Percentiles rank a stretch among this genome's conserved stretches.
These are phyloP conservation scores for Calidris pygmaea DNA, from an alignment of 2,113 vertebrate genomes.

Conservation along the genomic window DNA sequence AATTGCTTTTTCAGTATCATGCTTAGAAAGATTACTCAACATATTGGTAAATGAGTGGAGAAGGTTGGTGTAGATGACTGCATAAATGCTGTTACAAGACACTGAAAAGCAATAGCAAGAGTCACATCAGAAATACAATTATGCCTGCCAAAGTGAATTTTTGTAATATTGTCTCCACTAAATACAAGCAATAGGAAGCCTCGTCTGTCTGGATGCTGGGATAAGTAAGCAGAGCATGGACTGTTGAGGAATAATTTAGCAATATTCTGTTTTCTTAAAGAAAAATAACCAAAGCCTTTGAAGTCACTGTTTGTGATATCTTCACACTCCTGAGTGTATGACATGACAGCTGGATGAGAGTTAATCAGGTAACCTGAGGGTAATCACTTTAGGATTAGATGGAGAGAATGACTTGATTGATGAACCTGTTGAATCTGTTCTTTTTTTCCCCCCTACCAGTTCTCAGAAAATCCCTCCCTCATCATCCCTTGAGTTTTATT, in stretches of 20 bases:
- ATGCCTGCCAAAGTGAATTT: neutral
- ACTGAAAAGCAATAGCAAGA: neutral
- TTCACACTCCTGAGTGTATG: neutral
- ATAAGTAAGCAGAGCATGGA: neutral
- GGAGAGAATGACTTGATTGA: neutral
- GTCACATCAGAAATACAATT: neutral
- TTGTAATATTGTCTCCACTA: neutral
- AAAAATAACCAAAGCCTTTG: constrained; percentile 7
- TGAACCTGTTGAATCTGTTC: neutral
- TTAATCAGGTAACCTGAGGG: neutral
- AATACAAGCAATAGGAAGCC: neutral
- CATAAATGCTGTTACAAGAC: neutral
- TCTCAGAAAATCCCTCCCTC: neutral
- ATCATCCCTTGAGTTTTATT: neutral
- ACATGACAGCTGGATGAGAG: neutral
- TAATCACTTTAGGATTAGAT: neutral
- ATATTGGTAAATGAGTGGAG: neutral
- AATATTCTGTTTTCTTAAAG: neutral
- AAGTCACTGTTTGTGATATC: neutral
- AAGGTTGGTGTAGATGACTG: neutral
- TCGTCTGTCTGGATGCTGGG: neutral
- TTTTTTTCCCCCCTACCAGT: neutral
- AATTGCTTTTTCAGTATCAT: neutral
- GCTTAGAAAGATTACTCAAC: neutral
- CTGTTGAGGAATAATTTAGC: neutral